phyloP scores from a whole-genome alignment of 2,888 invertebrate species.

The Troglohyphantes excavatus region DNA sequence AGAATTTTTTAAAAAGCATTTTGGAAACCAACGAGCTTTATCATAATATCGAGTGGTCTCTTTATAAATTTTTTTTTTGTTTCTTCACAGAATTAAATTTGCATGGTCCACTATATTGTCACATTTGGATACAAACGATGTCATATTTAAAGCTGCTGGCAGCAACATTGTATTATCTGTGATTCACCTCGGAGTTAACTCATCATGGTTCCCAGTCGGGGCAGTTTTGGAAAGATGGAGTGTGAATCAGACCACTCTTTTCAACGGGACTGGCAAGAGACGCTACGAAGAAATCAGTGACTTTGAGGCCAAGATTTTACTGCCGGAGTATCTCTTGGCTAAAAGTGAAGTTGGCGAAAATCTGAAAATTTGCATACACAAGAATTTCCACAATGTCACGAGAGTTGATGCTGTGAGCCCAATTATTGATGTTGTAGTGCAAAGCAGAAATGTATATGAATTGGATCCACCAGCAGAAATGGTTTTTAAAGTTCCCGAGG shows the following conservation, averaged over 20 bases:
- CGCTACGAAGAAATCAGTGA: not conserved
- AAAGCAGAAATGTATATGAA: slow-evolving; percentile 18
- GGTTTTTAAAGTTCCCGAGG: slow-evolving; percentile 48
- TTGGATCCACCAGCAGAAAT: slow-evolving; percentile 58
- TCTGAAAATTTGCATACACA: slow-evolving; percentile 15
- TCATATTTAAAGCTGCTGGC: not conserved
- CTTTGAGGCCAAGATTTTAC: slow-evolving; percentile 19
- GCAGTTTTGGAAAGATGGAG: slow-evolving; percentile 25
- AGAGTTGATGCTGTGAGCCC: slow-evolving; percentile 27
- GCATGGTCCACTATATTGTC: slow-evolving; percentile 5
- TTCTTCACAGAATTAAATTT: slow-evolving; percentile 38
- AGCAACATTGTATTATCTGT: slow-evolving; percentile 27
- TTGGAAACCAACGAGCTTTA: no score
- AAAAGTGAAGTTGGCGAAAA: not conserved
- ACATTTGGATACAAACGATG: not conserved
- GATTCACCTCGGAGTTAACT: not conserved
- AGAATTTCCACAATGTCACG: slow-evolving; percentile 43
- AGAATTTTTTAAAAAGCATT: no score
- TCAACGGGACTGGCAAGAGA: slow-evolving; percentile 6
- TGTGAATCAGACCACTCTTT: slow-evolving; percentile 17
- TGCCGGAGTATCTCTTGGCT: slow-evolving; percentile 19
- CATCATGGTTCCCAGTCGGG: not conserved
- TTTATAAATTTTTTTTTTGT: no score
- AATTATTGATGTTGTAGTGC: slow-evolving; percentile 28
- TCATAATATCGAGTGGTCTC: no score